Percentiles rank a stretch among this genome's conserved stretches.
Evolutionary conservation across 2,797 vertebrate genomes (phyloP).

Genomic region (Danio choprae): DNA sequence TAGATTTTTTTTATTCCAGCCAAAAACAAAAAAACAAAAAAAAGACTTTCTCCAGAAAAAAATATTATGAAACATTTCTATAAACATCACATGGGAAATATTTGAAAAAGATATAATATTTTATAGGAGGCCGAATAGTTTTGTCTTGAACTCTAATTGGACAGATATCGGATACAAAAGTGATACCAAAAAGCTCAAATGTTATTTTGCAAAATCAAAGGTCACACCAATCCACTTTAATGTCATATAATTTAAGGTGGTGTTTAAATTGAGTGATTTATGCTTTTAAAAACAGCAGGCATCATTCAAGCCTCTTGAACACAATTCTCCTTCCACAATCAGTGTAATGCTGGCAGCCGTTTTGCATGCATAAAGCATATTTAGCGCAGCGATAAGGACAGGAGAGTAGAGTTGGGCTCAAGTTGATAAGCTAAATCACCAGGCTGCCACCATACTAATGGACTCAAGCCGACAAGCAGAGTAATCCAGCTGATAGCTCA

Average conservation of each 20-base stretch:
- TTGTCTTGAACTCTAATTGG: too few relatives aligned
- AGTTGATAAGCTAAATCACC: constrained; percentile 56
- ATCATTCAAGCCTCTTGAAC: constrained; percentile 43
- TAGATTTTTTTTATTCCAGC: too few relatives aligned
- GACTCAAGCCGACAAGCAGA: constrained; percentile 52
- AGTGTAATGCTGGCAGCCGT: constrained; percentile 14
- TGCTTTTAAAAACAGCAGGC: constrained; percentile 47
- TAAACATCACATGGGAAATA: too few relatives aligned
- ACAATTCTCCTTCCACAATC: constrained; percentile 2
- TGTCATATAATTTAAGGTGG: constrained; percentile 4
- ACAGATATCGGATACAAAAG: too few relatives aligned
- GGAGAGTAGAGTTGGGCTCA: constrained; percentile 48
- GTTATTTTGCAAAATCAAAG: constrained; percentile 20
- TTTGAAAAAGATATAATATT: too few relatives aligned
- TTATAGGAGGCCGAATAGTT: too few relatives aligned
- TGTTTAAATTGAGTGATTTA: constrained; percentile 38
- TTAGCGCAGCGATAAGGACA: constrained; percentile 42
- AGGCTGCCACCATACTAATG: constrained; percentile 52
- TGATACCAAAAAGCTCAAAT: not conserved
- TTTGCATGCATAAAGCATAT: constrained; percentile 50
- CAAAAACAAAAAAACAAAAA: too few relatives aligned
- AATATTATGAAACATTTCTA: too few relatives aligned
- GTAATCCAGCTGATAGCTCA: constrained; percentile 44
- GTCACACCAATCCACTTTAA: constrained; percentile 42
- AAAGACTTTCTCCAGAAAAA: too few relatives aligned